These are phyloP conservation scores for Balaeniceps rex DNA, from an alignment of 2,113 vertebrate species.

Conservation along the genomic window DNA sequence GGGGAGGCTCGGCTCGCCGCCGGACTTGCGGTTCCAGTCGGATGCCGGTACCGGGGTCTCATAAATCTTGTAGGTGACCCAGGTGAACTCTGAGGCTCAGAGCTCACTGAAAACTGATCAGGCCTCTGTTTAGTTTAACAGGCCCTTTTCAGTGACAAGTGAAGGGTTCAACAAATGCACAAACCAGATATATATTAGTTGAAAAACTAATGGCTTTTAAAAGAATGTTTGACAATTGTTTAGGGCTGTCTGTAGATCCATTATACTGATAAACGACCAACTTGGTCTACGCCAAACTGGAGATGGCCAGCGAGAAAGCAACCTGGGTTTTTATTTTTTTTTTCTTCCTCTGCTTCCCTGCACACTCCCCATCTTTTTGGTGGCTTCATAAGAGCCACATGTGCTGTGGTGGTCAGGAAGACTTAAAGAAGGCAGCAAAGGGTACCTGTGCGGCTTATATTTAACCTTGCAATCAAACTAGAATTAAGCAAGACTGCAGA, in stretches of 20 bases:
- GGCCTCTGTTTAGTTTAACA: conserved; percentile 81
- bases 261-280: conserved; percentile 84
- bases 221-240: conserved; percentile 90
- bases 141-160: conserved; percentile 75
- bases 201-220: conserved; percentile 86
- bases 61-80: conserved; percentile 85
- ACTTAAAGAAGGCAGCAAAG: conserved; percentile 25
- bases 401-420: background rate
- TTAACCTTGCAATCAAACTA: conserved; percentile 73
- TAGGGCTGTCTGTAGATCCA: conserved; percentile 82
- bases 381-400: background rate
- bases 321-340: background rate
- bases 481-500: conserved; percentile 74
- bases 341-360: background rate
- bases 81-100: conserved; percentile 79
- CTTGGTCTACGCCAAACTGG: conserved; percentile 30
- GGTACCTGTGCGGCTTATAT: conserved; percentile 67
- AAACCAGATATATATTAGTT: conserved; percentile 80
- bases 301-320: conserved; percentile 3
- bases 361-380: background rate
- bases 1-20: conserved; percentile 59
- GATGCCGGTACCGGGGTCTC: conserved; percentile 69
- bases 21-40: conserved; percentile 70
- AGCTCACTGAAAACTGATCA: conserved; percentile 82
- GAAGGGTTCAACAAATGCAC: conserved; percentile 79